Evolutionary conservation across 2,888 invertebrate species (phyloP).

Genomic region (Balanococcus diminutus): DNA sequence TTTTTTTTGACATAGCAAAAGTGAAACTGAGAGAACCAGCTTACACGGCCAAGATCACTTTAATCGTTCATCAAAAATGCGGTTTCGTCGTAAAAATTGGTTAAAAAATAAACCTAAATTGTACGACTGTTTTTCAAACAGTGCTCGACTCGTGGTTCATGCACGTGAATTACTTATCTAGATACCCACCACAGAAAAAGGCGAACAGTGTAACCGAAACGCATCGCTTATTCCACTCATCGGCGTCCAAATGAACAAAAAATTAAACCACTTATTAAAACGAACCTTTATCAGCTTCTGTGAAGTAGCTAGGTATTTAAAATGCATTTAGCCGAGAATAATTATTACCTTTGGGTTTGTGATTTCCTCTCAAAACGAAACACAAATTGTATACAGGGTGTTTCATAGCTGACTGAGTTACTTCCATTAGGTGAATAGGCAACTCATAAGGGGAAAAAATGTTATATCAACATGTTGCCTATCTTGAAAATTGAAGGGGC

Average conservation of each 20-base stretch:
- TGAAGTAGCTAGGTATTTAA: not conserved
- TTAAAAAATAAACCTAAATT: not conserved
- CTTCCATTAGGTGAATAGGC: too few species aligned
- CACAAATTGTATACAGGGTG: not conserved
- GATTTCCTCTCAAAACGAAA: not conserved
- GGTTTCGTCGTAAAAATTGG: not conserved
- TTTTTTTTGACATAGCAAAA: not conserved
- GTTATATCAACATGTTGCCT: too few species aligned
- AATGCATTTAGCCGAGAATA: not conserved
- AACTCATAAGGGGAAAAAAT: too few species aligned
- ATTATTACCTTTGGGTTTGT: not conserved
- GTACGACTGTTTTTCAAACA: not conserved
- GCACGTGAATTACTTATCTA: not conserved
- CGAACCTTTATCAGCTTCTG: not conserved
- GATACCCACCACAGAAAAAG: not conserved
- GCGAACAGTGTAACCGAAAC: constrained; percentile 13
- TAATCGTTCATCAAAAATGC: constrained; percentile 1
- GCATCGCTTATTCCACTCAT: not conserved
- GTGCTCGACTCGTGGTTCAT: not conserved
- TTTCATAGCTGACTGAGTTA: too few species aligned
- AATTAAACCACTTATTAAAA: constrained; percentile 12
- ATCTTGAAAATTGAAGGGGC: too few species aligned
- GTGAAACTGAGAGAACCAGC: constrained; percentile 16
- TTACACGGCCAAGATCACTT: not conserved
- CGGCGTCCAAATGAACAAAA: not conserved